Base-by-base conservation (phyloP, 2,888 invertebrate species). In the Anthoptus insignis region DNA sequence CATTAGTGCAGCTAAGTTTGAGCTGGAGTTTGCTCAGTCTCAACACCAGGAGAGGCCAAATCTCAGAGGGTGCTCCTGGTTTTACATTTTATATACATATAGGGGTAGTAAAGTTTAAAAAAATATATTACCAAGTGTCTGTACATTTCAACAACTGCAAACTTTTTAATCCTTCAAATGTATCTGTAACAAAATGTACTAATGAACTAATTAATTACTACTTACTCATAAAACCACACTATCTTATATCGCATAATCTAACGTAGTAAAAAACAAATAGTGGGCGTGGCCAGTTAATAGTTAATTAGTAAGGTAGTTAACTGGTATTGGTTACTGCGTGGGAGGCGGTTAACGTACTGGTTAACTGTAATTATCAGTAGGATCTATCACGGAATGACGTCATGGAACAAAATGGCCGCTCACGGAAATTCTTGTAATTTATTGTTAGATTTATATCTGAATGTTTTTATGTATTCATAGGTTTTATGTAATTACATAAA, bases 251-350 rank as follows among this genome's bases (percentile, higher is more conserved):
- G 9, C 9, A 22, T 58, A 47, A 58, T 58, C 32, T 22, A 47
- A 47, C 45, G 65, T 65, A 68, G 29, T 53, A n/a, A 66, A 59
- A 67, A 65, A 71, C 72, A 73, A 70, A 65, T 67, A 58, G 56
- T 45, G 58, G 75, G 75, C 72, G 75, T 52, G 70, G 69, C 42
- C 19, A 16, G 21, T 45, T 66, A 71, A 68, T 69, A 65, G 37
- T 74, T 69, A 74, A 58, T 60, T 66, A 54, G 61, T 65, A 66
- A 5, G n/a, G 21, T 11, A 59, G 58, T 47, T n/a, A n/a, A n/a
- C n/a, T n/a, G n/a, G 65, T 67, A 75, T 75, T 75, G 75, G 75
- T 52, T 42, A 65, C 29, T 14, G 37, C 27, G 3, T 39, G 22
- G 67, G 63, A 67, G 73, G 73, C 73, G 73, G 70, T 22, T 22